These are phyloP conservation scores for Neolamprologus variostigma DNA, from an alignment of 2,113 vertebrate species.

Conservation along the genomic window DNA sequence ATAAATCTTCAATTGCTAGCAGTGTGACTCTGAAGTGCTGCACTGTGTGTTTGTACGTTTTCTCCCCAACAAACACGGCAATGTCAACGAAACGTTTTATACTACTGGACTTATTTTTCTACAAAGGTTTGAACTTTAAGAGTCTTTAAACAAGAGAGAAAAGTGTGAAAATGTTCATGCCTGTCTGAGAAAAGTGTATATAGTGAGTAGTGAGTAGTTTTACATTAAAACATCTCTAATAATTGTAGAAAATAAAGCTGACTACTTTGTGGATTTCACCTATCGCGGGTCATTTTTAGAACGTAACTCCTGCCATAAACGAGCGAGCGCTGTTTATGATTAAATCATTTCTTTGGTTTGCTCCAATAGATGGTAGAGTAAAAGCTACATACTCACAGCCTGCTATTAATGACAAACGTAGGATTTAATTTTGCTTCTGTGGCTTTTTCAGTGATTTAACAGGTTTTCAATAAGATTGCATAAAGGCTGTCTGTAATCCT, in stretches of 20 bases:
- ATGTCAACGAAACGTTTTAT: background rate
- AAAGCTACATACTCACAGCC: background rate
- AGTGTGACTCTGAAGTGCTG: background rate
- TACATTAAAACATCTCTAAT: background rate
- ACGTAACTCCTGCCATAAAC: background rate
- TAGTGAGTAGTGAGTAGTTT: background rate
- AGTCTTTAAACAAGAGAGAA: background rate
- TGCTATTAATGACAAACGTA: background rate
- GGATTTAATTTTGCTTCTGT: background rate
- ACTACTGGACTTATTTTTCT: background rate
- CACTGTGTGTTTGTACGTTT: background rate
- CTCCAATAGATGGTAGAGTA: background rate
- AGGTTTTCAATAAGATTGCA: background rate
- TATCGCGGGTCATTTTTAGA: fast-evolving
- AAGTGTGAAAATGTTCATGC: background rate
- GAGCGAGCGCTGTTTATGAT: background rate
- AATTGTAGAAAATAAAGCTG: background rate
- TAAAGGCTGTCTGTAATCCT: fast-evolving
- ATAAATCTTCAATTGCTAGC: background rate
- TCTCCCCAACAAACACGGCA: background rate
- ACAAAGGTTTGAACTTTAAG: background rate
- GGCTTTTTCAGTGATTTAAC: background rate
- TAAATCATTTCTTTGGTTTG: background rate
- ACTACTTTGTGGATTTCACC: background rate
- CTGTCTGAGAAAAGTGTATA: background rate